Evolutionary conservation across 2,888 invertebrate genomes (phyloP), one percentile per base, ranked within the genome.

Genomic region (Tetramorium bicarinatum): DNA sequence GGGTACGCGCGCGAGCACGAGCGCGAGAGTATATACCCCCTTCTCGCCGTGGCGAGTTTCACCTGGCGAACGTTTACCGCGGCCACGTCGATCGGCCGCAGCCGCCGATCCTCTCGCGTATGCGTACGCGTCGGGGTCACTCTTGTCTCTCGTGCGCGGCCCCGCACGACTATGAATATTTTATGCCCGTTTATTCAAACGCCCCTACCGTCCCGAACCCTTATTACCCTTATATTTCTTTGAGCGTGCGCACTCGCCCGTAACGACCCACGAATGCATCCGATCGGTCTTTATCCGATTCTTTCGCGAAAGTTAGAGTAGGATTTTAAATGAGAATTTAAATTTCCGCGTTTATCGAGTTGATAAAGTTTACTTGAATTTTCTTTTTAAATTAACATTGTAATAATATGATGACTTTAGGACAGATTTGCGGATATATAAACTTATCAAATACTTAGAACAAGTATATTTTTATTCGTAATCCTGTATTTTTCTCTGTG

Each of bases 11-110:
- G 25, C 25, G 25, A 25, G 25, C 25, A 1, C 80, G 82, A 77
- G 21, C 69, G 62, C 82, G 44, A 85, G 84, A 62, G 79, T 69
- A 44, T 18, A 25, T 49, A 81, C 38, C 64, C 59, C 75, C 75
- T 74, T 76, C 85, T 59, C 47, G 66, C 75, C 56, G 74, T 56
- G 64, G 72, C 29, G 29, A 34, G 75, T 67, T 83, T 84, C 86
- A 83, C 84, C 77, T 81, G 74, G 80, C 54, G 75, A 77, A 64
- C 81, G 82, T 84, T 86, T 87, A 84, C 85, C 79, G 82, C 79
- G 84, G 75, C 44, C 49, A 62, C 74, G 85, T 71, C 76, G 76
- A 82, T 82, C 75, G 69, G 69, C 25, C 61, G 54, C 15, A 44
- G 66, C n/a, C 25, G 61, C 47, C 54, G 67, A 79, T 69, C 59